Evolutionary conservation across 2,113 vertebrate genomes (phyloP).

Genomic region (Hydrolagus affinis): DNA sequence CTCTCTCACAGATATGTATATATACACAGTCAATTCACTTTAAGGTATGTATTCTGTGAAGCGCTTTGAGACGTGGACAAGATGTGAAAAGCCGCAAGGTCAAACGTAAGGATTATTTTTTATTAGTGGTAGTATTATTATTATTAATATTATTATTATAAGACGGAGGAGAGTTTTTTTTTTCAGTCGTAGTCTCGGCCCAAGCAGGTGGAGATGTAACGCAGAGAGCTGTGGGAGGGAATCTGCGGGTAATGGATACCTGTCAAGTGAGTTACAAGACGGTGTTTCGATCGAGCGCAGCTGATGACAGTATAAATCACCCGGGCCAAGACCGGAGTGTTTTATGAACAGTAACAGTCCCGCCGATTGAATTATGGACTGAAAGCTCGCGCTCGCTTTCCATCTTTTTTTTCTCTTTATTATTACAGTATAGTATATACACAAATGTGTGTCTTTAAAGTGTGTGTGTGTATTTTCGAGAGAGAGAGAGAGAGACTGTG

Average conservation of each 20-base stretch:
- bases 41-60: too few relatives aligned
- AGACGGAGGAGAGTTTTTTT: too few relatives aligned
- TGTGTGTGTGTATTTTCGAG: background rate
- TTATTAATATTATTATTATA: too few relatives aligned
- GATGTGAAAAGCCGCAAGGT: too few relatives aligned
- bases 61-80: too few relatives aligned
- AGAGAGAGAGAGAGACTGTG: too few relatives aligned
- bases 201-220: background rate
- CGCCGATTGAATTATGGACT: slow-evolving; percentile 6
- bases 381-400: background rate
- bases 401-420: background rate
- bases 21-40: too few relatives aligned
- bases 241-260: background rate
- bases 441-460: background rate
- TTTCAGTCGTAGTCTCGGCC: too few relatives aligned
- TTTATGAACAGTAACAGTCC: slow-evolving; percentile 2
- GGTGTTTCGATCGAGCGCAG: slow-evolving; percentile 7
- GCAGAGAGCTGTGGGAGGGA: background rate
- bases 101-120: too few relatives aligned
- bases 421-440: too few relatives aligned
- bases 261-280: slow-evolving; percentile 9
- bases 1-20: too few relatives aligned
- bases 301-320: slow-evolving; percentile 19
- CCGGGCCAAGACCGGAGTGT: background rate
- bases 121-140: too few relatives aligned